Evolutionary conservation across 2,797 vertebrate species (phyloP), one percentile per base, ranked within the genome.

Genomic region (Chromobotia macracanthus): DNA sequence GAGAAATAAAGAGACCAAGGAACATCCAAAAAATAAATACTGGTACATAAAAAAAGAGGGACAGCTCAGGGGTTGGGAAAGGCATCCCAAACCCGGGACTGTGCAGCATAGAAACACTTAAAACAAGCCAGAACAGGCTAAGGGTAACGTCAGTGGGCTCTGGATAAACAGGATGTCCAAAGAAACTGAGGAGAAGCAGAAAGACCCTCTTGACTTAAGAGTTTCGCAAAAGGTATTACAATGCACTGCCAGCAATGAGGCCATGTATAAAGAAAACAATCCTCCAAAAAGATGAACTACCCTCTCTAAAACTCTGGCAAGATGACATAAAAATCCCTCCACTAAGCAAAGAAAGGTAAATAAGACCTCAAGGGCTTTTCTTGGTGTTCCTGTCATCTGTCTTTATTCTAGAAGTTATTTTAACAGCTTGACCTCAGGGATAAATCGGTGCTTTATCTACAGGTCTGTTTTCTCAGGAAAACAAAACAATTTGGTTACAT

Each of bases 1-100:
- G 80, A 80, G 73, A 84, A 84, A 83, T 80, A 67, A 83, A 67
- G 38, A 69, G 67, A 72, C 72, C 53, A 75, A 48, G 15, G 67
- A 51, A 70, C 77, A 71, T 61, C 31, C 66, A 75, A 79, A 63
- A 75, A 25, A 60, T 25, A 60, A 60, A 60, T 60, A 60, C 10
- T 19, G 10, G 7, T 8, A 19, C 12, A 31, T 31, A 6, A 38
- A 38, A 38, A 38, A 7, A 7, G 6, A 61, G 19, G 15, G 58
- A 28, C 21, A 31, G 60, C 25, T 15, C 60, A 35, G 58, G 25
- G 60, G 16, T 63, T 35, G 7, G 35, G 5, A 18, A 16, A 63
- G 16, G 60, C 60, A 35, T 15, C 58, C 16, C 16, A 63, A 63
- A 63, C 5, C 25, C 12, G 13, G 1, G 23, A 3, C 13, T 0